Percentiles rank a stretch among this genome's conserved stretches.
Evolutionary conservation across 2,797 vertebrate species (phyloP).

Genomic region (Sciurus carolinensis): DNA sequence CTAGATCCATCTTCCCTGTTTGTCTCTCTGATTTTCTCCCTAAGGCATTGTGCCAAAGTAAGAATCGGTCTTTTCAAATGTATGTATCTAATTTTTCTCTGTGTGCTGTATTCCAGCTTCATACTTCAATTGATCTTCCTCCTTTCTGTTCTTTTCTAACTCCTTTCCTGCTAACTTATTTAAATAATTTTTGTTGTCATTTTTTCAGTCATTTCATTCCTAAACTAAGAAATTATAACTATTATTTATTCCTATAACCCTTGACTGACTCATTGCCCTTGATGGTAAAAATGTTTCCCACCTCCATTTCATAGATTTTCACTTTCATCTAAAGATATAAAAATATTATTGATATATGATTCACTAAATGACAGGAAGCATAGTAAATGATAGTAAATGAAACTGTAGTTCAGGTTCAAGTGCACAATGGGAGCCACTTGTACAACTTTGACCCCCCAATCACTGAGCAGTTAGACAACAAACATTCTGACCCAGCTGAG

Average conservation of each 20-base stretch:
- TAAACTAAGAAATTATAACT: constrained; percentile 40
- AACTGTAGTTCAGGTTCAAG: neutral
- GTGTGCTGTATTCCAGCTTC: neutral
- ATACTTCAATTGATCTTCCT: neutral
- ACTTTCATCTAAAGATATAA: neutral
- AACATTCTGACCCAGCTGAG: neutral
- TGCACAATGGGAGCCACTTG: neutral
- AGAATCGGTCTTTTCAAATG: neutral
- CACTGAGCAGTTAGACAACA: neutral
- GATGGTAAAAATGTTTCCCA: neutral
- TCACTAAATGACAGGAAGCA: neutral
- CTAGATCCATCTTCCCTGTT: neutral
- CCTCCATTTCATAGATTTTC: neutral
- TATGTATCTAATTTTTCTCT: neutral
- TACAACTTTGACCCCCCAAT: neutral
- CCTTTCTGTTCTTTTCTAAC: neutral
- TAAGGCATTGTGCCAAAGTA: neutral
- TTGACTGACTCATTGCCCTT: neutral
- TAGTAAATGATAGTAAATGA: neutral
- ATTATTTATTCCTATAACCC: neutral
- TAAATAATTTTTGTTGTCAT: neutral
- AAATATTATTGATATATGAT: neutral
- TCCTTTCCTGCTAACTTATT: neutral
- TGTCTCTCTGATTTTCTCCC: neutral
- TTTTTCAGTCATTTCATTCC: constrained; percentile 9